phyloP scores from a whole-genome alignment of 2,888 invertebrate species.

The Phortica okadai region DNA sequence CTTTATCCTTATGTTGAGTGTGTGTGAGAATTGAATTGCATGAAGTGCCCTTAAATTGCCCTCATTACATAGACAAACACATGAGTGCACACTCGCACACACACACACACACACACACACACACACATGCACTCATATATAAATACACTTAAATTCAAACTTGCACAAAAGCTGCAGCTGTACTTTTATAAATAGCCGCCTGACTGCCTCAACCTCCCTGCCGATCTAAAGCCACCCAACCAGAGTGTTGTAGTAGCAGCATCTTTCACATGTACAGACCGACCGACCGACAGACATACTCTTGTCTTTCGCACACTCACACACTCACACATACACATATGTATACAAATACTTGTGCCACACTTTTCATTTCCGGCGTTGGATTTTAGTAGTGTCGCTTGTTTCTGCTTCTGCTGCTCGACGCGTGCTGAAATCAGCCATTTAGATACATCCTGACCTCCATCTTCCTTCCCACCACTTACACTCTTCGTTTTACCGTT shows the following conservation, averaged over 20 bases:
- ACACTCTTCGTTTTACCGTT: neutral
- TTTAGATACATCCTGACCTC: slow-evolving; percentile 16
- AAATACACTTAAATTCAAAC: slow-evolving; percentile 36
- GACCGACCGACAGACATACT: slow-evolving; percentile 42
- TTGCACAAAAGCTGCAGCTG: slow-evolving; percentile 59
- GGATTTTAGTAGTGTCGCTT: slow-evolving; percentile 42
- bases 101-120: slow-evolving; percentile 22
- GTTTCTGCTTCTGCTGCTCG: neutral
- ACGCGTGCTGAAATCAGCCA: slow-evolving; percentile 18
- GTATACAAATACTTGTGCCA: slow-evolving; percentile 42
- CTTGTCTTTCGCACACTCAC: slow-evolving; percentile 3
- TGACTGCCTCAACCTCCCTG: neutral
- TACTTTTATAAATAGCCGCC: slow-evolving; percentile 58
- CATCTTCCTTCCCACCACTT: slow-evolving; percentile 16
- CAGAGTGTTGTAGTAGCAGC: neutral
- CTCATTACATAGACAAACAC: slow-evolving; percentile 67
- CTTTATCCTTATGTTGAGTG: slow-evolving; percentile 49
- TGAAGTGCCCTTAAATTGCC: slow-evolving; percentile 66
- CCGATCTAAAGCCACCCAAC: neutral
- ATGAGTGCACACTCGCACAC: slow-evolving; percentile 38
- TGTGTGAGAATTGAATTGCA: slow-evolving; percentile 66
- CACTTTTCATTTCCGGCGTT: slow-evolving; percentile 65
- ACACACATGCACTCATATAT: slow-evolving; percentile 23
- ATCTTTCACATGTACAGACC: slow-evolving; percentile 38
- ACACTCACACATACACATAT: neutral